These are phyloP conservation scores for Reticulitermes lucifugus DNA, from an alignment of 2,888 invertebrate genomes.

Conservation along the genomic window DNA sequence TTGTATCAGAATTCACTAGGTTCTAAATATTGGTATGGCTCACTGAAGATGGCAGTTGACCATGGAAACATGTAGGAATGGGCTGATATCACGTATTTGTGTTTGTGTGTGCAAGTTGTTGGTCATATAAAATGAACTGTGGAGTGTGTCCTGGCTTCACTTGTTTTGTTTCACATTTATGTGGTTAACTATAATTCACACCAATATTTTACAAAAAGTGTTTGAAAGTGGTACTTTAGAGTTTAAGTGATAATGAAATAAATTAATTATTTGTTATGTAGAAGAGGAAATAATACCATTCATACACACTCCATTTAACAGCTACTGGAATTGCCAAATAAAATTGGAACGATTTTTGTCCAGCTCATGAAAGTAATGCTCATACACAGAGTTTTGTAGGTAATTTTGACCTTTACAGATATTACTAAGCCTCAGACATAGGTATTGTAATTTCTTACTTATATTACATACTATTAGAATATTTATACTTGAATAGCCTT, in stretches of 20 bases:
- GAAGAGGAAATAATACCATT: not conserved
- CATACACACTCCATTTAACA: not conserved
- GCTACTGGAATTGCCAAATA: not conserved
- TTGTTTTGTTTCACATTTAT: not conserved
- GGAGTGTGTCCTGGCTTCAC: not conserved
- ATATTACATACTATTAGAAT: not conserved
- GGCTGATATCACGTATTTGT: too few relatives aligned
- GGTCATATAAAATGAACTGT: not conserved
- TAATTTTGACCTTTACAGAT: not conserved
- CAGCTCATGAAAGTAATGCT: conserved; percentile 26
- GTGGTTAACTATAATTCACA: not conserved
- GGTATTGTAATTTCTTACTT: conserved; percentile 11
- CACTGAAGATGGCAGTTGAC: too few relatives aligned
- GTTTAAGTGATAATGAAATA: not conserved
- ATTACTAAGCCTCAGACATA: conserved; percentile 4
- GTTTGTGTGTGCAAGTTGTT: too few relatives aligned
- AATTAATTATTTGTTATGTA: not conserved
- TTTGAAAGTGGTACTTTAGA: not conserved
- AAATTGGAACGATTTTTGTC: too few relatives aligned
- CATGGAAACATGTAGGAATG: too few relatives aligned
- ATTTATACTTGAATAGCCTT: conserved; percentile 10
- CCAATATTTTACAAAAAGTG: not conserved
- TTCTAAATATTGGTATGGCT: too few relatives aligned
- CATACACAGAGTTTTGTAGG: conserved; percentile 14
- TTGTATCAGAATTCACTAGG: too few relatives aligned